Conservation (phyloP, 2,888 invertebrate genomes). For the Oegoconia quadripuncta region DNA sequence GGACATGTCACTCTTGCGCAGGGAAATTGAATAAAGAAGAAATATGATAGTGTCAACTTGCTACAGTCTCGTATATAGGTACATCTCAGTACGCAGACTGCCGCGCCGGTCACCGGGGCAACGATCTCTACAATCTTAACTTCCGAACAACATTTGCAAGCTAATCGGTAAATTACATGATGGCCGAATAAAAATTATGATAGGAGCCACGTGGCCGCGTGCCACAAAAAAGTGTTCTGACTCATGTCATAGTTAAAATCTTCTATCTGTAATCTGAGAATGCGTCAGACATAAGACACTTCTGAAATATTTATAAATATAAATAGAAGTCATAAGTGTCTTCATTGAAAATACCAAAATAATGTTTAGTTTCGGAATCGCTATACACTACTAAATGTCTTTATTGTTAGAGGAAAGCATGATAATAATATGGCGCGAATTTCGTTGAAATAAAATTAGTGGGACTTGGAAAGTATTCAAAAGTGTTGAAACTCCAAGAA, state of each 20-base stretch:
- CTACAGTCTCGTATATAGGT: too few species aligned
- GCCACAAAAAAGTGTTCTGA: slow-evolving; percentile 14
- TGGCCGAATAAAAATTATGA: slow-evolving; percentile 18
- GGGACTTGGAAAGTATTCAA: slow-evolving; percentile 5
- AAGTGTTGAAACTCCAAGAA: not conserved
- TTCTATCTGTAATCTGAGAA: too few species aligned
- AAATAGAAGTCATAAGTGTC: too few species aligned
- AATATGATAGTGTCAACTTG: slow-evolving; percentile 60
- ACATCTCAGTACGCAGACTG: too few species aligned
- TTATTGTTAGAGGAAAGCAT: not conserved
- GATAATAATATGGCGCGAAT: not conserved
- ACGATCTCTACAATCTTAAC: slow-evolving; percentile 33
- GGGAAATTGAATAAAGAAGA: slow-evolving; percentile 69
- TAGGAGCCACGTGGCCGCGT: too few species aligned
- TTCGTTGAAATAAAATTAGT: not conserved
- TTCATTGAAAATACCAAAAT: too few species aligned
- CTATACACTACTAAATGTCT: too few species aligned
- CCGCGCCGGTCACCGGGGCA: slow-evolving; percentile 27
- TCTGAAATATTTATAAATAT: not conserved
- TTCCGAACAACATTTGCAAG: slow-evolving; percentile 33
- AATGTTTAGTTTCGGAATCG: not conserved
- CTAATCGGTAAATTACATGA: slow-evolving; percentile 34
- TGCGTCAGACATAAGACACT: too few species aligned
- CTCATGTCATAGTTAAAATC: too few species aligned
- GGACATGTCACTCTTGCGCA: slow-evolving; percentile 54